phyloP scores from a whole-genome alignment of 2,888 invertebrate genomes.

The Sarcophaga variegata region DNA sequence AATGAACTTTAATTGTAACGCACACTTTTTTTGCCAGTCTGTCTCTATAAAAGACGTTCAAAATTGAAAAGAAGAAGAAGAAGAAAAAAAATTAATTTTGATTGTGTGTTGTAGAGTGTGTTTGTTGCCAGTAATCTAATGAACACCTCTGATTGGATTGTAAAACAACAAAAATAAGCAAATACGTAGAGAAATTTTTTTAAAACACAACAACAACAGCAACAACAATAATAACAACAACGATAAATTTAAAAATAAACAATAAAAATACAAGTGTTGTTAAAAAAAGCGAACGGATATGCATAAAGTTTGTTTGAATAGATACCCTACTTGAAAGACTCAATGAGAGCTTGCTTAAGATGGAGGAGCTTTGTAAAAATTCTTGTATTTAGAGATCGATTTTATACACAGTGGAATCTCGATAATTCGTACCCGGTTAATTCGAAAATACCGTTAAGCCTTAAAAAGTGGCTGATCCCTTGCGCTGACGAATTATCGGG shows the following conservation, averaged over 20 bases:
- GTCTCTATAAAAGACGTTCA: not conserved
- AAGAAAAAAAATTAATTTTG: not conserved
- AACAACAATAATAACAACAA: not conserved
- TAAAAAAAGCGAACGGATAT: slow-evolving; percentile 7
- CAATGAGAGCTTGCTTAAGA: no score
- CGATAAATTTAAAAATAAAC: slow-evolving; percentile 46
- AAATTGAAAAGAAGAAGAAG: not conserved
- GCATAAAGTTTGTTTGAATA: not conserved
- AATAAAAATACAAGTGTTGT: slow-evolving; percentile 30
- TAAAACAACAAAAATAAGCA: not conserved
- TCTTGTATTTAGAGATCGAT: no score
- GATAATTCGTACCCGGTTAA: no score
- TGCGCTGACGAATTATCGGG: no score
- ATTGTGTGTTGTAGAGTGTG: not conserved
- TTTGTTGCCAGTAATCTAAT: not conserved
- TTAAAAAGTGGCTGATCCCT: no score
- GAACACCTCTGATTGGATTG: not conserved
- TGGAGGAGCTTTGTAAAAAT: no score
- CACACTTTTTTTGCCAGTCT: not conserved
- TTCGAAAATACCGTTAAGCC: no score
- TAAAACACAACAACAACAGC: not conserved
- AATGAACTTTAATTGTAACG: slow-evolving; percentile 58
- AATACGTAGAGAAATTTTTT: not conserved
- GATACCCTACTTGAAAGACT: slow-evolving; percentile 18
- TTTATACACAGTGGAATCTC: no score